These are phyloP conservation scores for Trididemnum clinides DNA, from an alignment of 23 tunicate species.

Conservation along the genomic window DNA sequence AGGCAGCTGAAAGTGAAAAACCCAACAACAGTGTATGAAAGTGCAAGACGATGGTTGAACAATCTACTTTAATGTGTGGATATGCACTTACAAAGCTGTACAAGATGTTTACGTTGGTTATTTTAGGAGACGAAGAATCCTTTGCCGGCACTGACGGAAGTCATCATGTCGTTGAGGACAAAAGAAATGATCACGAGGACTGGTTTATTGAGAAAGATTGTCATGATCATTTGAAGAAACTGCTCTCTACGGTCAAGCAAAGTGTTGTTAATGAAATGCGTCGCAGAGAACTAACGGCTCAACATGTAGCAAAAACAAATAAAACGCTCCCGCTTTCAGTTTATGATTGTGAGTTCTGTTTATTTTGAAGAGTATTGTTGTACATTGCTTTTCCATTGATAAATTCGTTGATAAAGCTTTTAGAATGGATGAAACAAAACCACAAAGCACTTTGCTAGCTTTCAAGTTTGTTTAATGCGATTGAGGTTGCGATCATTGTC, in stretches of 20 bases:
- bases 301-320: constrained; percentile 59
- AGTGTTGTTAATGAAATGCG: constrained; percentile 76
- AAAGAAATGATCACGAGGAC: constrained; percentile 12
- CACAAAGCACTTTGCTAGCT: too few relatives aligned
- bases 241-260: constrained; percentile 71
- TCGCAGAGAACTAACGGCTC: constrained; percentile 58
- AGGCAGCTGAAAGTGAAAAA: too few relatives aligned
- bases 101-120: too few relatives aligned
- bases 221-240: constrained; percentile 77
- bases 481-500: too few relatives aligned
- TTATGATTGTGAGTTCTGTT: constrained; percentile 67
- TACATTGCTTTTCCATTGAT: background rate
- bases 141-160: background rate
- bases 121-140: constrained; percentile 64
- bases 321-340: constrained; percentile 56
- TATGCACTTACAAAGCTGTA: too few relatives aligned
- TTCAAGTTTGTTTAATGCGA: too few relatives aligned
- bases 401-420: too few relatives aligned
- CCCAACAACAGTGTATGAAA: too few relatives aligned
- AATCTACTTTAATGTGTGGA: too few relatives aligned
- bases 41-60: too few relatives aligned
- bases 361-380: too few relatives aligned
- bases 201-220: constrained; percentile 42
- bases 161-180: background rate
- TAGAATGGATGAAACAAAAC: too few relatives aligned